Percentiles rank a stretch among this genome's conserved stretches.
phyloP scores from a whole-genome alignment of 1,140 invertebrate genomes.

The Cydia strobilella region DNA sequence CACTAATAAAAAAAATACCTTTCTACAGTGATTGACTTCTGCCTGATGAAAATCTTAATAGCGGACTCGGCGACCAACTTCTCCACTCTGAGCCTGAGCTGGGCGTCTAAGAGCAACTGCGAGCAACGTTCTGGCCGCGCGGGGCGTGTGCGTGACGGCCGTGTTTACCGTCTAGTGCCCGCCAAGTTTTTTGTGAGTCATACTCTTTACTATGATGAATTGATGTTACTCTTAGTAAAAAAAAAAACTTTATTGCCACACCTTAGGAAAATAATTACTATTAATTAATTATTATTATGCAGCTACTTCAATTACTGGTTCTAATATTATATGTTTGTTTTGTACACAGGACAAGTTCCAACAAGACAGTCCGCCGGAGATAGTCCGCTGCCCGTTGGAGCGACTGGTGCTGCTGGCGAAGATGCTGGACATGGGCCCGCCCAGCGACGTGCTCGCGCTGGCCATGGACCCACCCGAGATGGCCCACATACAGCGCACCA shows the following conservation, averaged over 20 bases:
- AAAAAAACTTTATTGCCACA: too few species aligned
- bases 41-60: constrained; percentile 91
- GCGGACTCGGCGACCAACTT: constrained; percentile 89
- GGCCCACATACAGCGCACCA: constrained; percentile 88
- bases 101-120: constrained; percentile 95
- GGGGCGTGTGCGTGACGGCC: constrained; percentile 91
- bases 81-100: constrained; percentile 87
- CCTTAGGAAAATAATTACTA: too few species aligned
- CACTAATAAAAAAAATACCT: too few species aligned
- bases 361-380: constrained; percentile 86
- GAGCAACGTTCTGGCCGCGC: constrained; percentile 94
- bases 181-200: constrained; percentile 85
- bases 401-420: constrained; percentile 92
- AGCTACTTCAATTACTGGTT: constrained; percentile 25
- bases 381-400: constrained; percentile 90
- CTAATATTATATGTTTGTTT: constrained; percentile 20
- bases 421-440: constrained; percentile 90
- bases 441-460: constrained; percentile 89
- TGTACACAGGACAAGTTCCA: constrained; percentile 67
- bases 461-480: constrained; percentile 94
- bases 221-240: too few species aligned
- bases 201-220: too few species aligned
- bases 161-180: constrained; percentile 92
- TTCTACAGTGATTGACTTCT: constrained; percentile 95
- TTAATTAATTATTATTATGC: too few species aligned